Evolutionary conservation across 2,888 invertebrate genomes (phyloP).

Genomic region (Macrosiphum euphorbiae): DNA sequence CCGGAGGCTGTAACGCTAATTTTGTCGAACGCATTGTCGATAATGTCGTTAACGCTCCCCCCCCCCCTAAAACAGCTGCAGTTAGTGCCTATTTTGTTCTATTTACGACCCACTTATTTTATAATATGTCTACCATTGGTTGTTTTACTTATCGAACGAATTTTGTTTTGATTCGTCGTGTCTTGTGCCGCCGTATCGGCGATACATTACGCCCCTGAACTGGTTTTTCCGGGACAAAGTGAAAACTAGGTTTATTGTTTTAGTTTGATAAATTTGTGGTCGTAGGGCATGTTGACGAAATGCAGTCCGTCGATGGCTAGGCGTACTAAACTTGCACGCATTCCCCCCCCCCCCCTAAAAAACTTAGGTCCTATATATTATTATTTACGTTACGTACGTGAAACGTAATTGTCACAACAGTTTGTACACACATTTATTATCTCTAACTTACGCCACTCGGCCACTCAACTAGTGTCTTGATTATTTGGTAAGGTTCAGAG

Average conservation of each 20-base stretch:
- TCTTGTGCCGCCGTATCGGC: not conserved
- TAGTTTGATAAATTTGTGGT: not conserved
- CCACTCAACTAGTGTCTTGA: not conserved
- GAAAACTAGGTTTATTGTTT: not conserved
- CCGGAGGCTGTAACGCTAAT: not conserved
- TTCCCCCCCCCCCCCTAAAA: not conserved
- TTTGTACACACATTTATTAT: not conserved
- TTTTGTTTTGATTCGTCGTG: not conserved
- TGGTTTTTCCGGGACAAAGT: not conserved
- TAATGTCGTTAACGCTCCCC: not conserved
- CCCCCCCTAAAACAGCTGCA: not conserved
- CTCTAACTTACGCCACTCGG: not conserved
- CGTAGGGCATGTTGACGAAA: not conserved
- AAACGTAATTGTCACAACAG: not conserved
- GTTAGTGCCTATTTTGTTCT: not conserved
- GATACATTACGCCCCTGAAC: not conserved
- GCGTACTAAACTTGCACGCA: not conserved
- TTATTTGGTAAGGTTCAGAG: not conserved
- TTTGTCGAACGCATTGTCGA: not conserved
- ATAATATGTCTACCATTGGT: too few relatives aligned
- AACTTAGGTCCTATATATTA: not conserved
- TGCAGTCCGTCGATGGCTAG: not conserved
- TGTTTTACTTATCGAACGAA: not conserved
- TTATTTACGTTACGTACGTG: not conserved
- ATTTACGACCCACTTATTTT: not conserved